Evolutionary conservation across 2,888 invertebrate species (phyloP).

Genomic region (Nemoura dubitans): DNA sequence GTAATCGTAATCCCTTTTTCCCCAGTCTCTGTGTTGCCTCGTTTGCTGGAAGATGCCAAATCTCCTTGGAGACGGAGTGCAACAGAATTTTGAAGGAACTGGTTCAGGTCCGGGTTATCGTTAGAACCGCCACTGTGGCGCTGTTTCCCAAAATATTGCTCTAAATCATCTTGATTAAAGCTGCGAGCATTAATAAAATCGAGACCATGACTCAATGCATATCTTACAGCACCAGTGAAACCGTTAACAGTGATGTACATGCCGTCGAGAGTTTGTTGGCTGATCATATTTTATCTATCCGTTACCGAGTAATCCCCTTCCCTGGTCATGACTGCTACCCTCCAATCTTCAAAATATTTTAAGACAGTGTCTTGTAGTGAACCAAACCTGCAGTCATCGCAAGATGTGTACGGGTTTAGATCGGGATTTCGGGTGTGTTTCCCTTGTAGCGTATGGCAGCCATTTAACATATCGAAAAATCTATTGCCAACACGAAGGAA

Average conservation of each 20-base stretch:
- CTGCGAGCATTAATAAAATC: too few species aligned
- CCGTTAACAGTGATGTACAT: constrained; percentile 24
- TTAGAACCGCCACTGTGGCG: too few species aligned
- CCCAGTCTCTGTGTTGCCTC: neutral
- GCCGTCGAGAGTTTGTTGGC: constrained; percentile 23
- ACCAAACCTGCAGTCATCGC: constrained; percentile 1
- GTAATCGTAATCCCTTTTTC: neutral
- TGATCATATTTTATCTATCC: neutral
- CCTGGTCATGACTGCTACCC: neutral
- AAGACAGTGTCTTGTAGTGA: neutral
- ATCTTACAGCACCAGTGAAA: constrained; percentile 28
- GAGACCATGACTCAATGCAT: constrained; percentile 2
- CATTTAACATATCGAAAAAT: too few species aligned
- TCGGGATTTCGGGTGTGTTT: neutral
- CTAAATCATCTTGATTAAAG: constrained; percentile 24
- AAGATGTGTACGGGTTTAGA: constrained; percentile 1
- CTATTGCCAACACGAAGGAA: neutral
- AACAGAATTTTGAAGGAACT: constrained; percentile 19
- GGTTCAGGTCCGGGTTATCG: constrained; percentile 19
- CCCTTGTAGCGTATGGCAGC: too few species aligned
- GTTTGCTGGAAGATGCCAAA: neutral
- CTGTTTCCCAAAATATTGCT: constrained; percentile 35
- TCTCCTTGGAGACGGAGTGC: constrained; percentile 26
- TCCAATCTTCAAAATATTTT: neutral
- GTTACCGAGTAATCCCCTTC: neutral